phyloP scores from a whole-genome alignment of 1,140 invertebrate species.

The Venustaconcha ellipsiformis region DNA sequence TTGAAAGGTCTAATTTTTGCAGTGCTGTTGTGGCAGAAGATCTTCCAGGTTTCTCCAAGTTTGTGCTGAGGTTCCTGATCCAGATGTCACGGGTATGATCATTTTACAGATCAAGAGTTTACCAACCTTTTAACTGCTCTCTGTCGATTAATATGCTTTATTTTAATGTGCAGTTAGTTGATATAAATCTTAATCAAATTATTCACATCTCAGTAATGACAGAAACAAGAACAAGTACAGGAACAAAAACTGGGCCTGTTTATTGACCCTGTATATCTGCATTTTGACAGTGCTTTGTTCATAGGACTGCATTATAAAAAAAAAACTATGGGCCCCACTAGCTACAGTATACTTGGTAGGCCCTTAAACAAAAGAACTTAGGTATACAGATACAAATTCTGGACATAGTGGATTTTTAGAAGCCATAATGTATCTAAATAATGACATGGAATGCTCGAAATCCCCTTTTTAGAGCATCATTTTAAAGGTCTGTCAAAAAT shows the following conservation, averaged over 20 bases:
- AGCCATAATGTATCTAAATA: too few relatives aligned
- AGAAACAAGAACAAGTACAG: not conserved
- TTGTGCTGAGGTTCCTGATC: conserved; percentile 16
- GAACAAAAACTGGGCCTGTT: not conserved
- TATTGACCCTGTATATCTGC: too few relatives aligned
- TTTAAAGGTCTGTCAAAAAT: too few relatives aligned
- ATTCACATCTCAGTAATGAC: not conserved
- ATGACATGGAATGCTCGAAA: too few relatives aligned
- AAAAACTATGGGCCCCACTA: too few relatives aligned
- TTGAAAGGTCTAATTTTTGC: conserved; percentile 54
- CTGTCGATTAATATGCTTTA: not conserved
- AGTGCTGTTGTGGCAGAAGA: conserved; percentile 32
- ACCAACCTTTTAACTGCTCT: not conserved
- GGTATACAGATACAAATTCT: too few relatives aligned
- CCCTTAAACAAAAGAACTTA: too few relatives aligned
- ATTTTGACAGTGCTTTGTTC: too few relatives aligned
- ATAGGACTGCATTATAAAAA: too few relatives aligned
- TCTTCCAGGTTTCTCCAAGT: conserved; percentile 23
- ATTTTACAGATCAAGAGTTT: not conserved
- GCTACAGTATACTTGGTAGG: too few relatives aligned
- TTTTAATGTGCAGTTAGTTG: not conserved
- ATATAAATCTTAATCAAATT: not conserved
- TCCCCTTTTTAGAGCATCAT: too few relatives aligned
- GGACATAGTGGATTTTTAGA: too few relatives aligned
- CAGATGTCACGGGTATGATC: conserved; percentile 60